A percentile compares a stretch with the other conserved stretches of the same genome.
Evolutionary conservation across 2,888 invertebrate species (phyloP).

Genomic region (Pammene fasciana): DNA sequence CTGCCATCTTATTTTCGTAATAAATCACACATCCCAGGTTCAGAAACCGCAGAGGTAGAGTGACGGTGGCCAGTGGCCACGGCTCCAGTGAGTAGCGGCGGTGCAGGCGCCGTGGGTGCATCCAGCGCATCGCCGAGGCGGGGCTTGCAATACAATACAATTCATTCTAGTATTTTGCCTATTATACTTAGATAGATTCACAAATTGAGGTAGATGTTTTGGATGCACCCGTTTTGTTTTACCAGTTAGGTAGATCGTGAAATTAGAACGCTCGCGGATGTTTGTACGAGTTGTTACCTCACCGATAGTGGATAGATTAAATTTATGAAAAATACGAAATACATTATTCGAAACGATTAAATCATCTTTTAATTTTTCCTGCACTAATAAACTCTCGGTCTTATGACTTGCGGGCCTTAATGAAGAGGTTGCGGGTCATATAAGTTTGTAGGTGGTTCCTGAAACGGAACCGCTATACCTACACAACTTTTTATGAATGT

Average conservation of each 20-base stretch:
- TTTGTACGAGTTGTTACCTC: slow-evolving; percentile 81
- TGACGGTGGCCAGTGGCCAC: background rate
- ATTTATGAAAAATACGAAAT: slow-evolving; percentile 78
- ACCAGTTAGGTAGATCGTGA: slow-evolving; percentile 67
- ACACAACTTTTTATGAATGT: too few species aligned
- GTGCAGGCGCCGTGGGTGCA: slow-evolving; percentile 32
- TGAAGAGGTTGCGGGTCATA: too few species aligned
- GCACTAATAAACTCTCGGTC: background rate
- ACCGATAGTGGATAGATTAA: slow-evolving; percentile 81
- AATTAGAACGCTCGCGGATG: slow-evolving; percentile 71
- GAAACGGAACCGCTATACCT: too few species aligned
- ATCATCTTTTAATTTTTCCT: slow-evolving; percentile 37
- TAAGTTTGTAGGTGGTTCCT: too few species aligned
- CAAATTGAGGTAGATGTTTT: slow-evolving; percentile 50
- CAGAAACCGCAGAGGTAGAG: background rate
- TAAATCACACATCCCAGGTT: slow-evolving; percentile 2
- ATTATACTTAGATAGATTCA: slow-evolving; percentile 42
- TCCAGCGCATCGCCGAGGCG: slow-evolving; percentile 13
- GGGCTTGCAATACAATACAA: slow-evolving; percentile 10
- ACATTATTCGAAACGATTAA: slow-evolving; percentile 66
- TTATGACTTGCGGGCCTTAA: too few species aligned
- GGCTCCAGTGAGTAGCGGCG: background rate
- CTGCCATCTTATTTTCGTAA: slow-evolving; percentile 17
- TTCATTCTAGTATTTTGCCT: slow-evolving; percentile 16
- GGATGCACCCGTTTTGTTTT: slow-evolving; percentile 61